Base-by-base conservation (phyloP, 2,888 invertebrate species). In the Synanthedon myopaeformis region DNA sequence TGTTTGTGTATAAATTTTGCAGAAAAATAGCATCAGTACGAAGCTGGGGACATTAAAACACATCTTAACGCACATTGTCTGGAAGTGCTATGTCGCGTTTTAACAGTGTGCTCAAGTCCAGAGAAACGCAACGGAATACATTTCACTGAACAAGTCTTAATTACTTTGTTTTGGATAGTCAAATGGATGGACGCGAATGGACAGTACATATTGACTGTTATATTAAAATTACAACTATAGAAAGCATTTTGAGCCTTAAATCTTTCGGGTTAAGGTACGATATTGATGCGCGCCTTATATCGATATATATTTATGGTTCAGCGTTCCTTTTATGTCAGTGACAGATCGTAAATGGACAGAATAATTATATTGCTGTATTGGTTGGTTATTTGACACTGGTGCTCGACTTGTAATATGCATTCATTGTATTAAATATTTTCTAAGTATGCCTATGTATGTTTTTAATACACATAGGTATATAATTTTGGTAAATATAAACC, bases 281-380 rank as follows among this genome's bases (percentile, higher is more conserved):
- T 49, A 19, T 49, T 23, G 13, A 17, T 49, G 49, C 11, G 17
- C 19, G 19, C 23, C 11, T 49, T 17, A 11, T 49, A 49, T 45
- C 11, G 49, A 49, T 49, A 49, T 49, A 49, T 49, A 45, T 49
- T 49, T 49, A 49, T 49, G 17, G 17, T 49, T 12, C 23, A 49
- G 19, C 49, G 17, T 12, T 14, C 17, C 49, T 14, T 49, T 49
- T 17, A 57, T 55, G 54, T 51, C 53, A 41, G 55, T 55, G 55
- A 57, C 53, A 57, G 42, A 57, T 57, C 56, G 54, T 56, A 56
- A 54, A 56, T 53, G 12, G 17, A 52, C 45, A 41, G 54, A 48
- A 19, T n/a, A n/a, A n/a, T 48, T 52, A 49, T 55, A 55, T 57
- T 57, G 52, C 54, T 57, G 56, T 53, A 55, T 58, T 54, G 54